These are phyloP conservation scores for Potamarius usumacintae DNA, from an alignment of 2,113 vertebrate genomes.

Conservation along the genomic window DNA sequence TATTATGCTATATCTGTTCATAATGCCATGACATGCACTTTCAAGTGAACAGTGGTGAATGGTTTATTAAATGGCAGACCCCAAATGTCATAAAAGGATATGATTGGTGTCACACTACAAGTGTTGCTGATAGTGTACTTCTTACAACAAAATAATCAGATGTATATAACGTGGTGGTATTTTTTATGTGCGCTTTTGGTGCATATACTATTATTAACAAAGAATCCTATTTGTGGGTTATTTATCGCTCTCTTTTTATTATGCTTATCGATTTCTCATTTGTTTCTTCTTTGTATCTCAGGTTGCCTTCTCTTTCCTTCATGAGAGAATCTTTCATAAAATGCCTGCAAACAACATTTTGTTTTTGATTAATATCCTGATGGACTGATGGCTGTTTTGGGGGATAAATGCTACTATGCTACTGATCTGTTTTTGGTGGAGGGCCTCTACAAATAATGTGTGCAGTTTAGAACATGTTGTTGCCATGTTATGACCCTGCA, in stretches of 20 bases:
- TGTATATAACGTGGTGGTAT: background rate
- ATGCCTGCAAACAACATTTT: background rate
- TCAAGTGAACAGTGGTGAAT: background rate
- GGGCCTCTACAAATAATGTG: background rate
- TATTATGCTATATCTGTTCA: background rate
- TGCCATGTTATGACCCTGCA: background rate
- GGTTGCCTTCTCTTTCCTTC: background rate
- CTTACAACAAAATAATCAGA: background rate
- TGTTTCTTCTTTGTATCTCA: background rate
- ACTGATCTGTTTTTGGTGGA: background rate
- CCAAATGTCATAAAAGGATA: background rate
- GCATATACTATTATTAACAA: background rate
- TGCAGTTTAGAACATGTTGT: background rate
- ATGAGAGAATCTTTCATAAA: background rate
- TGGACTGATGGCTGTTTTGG: background rate
- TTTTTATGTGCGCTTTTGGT: background rate
- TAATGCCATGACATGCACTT: background rate
- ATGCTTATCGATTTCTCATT: background rate
- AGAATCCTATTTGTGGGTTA: background rate
- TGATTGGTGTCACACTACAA: background rate
- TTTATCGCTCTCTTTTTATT: background rate
- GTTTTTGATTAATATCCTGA: background rate
- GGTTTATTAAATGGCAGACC: background rate
- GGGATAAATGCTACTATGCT: background rate
- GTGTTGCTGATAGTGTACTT: background rate